A percentile compares a stretch with the other conserved stretches of the same genome.
Evolutionary conservation across 2,888 invertebrate genomes (phyloP).

Genomic region (Odontothrips loti): DNA sequence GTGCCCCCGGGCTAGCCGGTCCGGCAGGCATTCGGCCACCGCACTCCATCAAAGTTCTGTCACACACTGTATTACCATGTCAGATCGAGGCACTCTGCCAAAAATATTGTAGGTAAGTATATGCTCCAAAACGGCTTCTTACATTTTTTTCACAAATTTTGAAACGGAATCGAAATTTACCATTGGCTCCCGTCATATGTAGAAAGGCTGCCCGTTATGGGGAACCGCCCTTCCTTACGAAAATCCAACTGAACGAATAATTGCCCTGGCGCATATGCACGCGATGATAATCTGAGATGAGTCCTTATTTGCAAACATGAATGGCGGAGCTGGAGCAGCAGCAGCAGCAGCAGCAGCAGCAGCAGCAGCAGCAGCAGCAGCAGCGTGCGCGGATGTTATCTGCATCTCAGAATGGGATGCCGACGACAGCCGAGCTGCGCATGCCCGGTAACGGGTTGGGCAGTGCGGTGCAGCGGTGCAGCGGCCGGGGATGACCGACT

Average conservation of each 20-base stretch:
- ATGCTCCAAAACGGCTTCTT: too few species aligned
- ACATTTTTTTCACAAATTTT: too few species aligned
- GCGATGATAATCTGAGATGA: background rate
- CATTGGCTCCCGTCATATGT: too few species aligned
- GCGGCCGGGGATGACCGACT: too few species aligned
- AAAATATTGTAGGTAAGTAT: too few species aligned
- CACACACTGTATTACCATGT: conserved; percentile 9
- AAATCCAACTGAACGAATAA: too few species aligned
- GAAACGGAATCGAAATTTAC: too few species aligned
- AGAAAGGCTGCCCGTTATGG: too few species aligned
- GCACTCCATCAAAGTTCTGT: conserved; percentile 19
- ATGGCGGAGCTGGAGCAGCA: background rate
- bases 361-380: background rate
- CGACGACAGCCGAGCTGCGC: background rate
- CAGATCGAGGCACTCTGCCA: background rate
- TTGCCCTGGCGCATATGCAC: background rate
- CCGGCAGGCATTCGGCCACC: background rate
- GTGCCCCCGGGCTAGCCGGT: background rate
- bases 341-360: background rate
- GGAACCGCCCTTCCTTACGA: too few species aligned
- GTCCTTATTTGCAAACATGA: background rate
- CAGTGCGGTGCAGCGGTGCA: too few species aligned
- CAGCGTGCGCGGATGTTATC: background rate
- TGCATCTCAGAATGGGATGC: background rate
- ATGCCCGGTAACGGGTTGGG: background rate